These are phyloP conservation scores for Malurus splendens DNA, from an alignment of 2,797 vertebrate species.

Conservation along the genomic window DNA sequence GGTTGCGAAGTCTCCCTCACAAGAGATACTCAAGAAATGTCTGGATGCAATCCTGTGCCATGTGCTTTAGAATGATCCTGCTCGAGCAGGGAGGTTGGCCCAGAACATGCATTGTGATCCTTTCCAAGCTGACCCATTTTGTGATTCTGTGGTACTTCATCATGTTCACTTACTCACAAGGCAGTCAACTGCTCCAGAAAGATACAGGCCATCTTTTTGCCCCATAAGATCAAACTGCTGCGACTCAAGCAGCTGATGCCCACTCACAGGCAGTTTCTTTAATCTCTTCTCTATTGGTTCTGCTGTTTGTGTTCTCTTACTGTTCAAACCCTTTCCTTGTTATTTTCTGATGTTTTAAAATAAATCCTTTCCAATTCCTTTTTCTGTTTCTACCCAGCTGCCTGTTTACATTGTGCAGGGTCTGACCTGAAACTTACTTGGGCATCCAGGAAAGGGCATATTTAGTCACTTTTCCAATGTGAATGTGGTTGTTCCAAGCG, in stretches of 20 bases:
- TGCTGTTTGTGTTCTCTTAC: not conserved
- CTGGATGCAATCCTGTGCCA: not conserved
- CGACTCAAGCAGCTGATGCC: not conserved
- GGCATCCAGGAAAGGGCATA: not conserved
- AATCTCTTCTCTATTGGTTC: not conserved
- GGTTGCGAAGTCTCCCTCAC: not conserved
- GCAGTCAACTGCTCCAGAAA: not conserved
- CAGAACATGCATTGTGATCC: not conserved
- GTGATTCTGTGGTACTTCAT: not conserved
- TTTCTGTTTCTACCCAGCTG: not conserved
- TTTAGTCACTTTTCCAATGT: not conserved
- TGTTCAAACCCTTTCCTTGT: not conserved
- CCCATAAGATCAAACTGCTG: not conserved
- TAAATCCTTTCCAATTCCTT: not conserved
- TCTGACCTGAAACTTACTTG: not conserved
- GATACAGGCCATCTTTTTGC: not conserved
- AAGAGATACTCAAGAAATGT: not conserved
- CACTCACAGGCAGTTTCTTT: not conserved
- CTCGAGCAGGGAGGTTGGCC: not conserved
- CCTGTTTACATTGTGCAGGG: not conserved
- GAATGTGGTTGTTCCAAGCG: not conserved
- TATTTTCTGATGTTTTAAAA: not conserved
- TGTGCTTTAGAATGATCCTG: not conserved
- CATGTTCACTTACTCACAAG: not conserved
- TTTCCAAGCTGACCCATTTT: not conserved